These are phyloP conservation scores for Pipra filicauda DNA, from an alignment of 2,113 vertebrate species.

Conservation along the genomic window DNA sequence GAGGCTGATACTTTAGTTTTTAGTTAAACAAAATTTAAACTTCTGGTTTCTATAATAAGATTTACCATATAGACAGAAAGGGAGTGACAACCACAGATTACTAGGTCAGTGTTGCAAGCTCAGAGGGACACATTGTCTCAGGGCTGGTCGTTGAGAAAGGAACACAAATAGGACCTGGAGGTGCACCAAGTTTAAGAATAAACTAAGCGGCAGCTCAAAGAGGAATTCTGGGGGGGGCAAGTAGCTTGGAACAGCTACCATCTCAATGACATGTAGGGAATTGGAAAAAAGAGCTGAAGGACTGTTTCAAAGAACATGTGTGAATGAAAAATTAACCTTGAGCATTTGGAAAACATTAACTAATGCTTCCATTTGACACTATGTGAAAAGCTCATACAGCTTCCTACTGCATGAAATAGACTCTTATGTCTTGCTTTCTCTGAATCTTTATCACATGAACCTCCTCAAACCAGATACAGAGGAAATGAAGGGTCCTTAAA, in stretches of 20 bases:
- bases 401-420: neutral
- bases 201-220: neutral
- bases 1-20: neutral
- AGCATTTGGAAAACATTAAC: neutral
- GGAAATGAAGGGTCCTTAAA: neutral
- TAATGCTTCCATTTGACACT: neutral
- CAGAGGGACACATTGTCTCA: neutral
- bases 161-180: neutral
- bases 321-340: neutral
- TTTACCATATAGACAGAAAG: neutral
- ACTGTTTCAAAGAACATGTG: neutral
- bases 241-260: neutral
- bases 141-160: neutral
- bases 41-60: neutral
- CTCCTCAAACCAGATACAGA: neutral
- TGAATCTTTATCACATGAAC: neutral
- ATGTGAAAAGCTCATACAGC: neutral
- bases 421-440: neutral
- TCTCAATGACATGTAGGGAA: neutral
- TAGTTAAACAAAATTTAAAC: neutral
- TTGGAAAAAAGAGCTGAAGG: neutral
- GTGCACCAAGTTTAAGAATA: neutral
- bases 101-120: neutral
- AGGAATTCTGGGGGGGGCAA: neutral
- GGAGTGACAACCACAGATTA: neutral